Conservation (phyloP, 2,888 invertebrate genomes). For the Andricus quercusramuli region DNA sequence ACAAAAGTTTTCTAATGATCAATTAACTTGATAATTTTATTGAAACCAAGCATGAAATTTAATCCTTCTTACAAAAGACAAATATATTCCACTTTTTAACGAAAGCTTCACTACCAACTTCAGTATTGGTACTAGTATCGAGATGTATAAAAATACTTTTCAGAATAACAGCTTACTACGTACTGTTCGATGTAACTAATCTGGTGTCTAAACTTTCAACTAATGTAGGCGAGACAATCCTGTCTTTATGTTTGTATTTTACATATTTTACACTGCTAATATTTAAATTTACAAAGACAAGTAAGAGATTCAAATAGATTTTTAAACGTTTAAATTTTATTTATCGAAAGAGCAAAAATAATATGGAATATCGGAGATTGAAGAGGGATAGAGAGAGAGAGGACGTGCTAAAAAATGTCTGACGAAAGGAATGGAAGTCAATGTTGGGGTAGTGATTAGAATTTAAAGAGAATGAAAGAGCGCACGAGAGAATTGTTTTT, state of each 20-base stretch:
- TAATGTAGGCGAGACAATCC: conserved; percentile 9
- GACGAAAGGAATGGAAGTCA: conserved; percentile 32
- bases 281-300: neutral
- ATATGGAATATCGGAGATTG: conserved; percentile 34
- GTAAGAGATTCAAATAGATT: neutral
- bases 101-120: neutral
- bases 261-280: conserved; percentile 20
- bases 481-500: conserved; percentile 47
- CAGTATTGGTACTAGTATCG: neutral
- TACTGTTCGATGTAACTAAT: conserved; percentile 28
- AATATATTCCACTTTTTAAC: conserved; percentile 1
- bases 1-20: neutral
- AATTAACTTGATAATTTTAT: conserved; percentile 4
- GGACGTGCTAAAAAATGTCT: conserved; percentile 11
- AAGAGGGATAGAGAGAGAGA: conserved; percentile 38
- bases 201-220: neutral
- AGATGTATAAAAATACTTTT: conserved; percentile 11
- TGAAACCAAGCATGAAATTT: conserved; percentile 16
- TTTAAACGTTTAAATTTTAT: conserved; percentile 18
- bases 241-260: conserved; percentile 24
- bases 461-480: conserved; percentile 44
- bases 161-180: neutral
- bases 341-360: conserved; percentile 40
- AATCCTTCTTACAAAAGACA: conserved; percentile 13
- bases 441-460: conserved; percentile 32